A percentile compares a stretch with the other conserved stretches of the same genome.
Conservation (phyloP, 2,888 invertebrate species). For the Caenorhabditis sp. region DNA sequence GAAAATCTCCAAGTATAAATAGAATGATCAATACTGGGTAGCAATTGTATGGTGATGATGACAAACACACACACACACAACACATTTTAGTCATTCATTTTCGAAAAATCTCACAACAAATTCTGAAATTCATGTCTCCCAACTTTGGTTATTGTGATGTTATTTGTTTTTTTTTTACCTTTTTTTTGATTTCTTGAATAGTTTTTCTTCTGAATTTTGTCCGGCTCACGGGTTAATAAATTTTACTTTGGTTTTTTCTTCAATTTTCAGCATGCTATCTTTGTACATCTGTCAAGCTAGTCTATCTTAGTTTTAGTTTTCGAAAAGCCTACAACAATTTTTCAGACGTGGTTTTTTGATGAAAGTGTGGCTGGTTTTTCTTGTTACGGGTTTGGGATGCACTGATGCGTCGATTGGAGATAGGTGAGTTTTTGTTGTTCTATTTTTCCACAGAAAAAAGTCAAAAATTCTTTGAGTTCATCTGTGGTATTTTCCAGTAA, state of each 20-base stretch:
- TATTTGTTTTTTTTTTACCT: not conserved
- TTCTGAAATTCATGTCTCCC: not conserved
- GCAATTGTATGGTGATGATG: no score
- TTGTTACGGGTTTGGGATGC: not conserved
- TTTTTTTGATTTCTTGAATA: not conserved
- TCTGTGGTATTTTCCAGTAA: no score
- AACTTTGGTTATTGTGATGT: not conserved
- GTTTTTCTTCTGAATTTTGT: not conserved
- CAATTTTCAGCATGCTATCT: not conserved
- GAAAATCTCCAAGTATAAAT: constrained; percentile 34
- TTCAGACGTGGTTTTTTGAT: not conserved
- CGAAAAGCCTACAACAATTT: not conserved
- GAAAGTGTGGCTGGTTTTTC: not conserved
- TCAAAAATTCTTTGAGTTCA: no score
- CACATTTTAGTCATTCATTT: not conserved
- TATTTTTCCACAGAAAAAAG: no score
- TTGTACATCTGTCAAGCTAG: not conserved
- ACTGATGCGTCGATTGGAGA: not conserved
- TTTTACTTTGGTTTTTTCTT: not conserved
- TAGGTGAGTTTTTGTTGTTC: not conserved
- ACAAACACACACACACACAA: no score
- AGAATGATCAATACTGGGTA: not conserved
- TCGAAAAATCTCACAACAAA: not conserved
- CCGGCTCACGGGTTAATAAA: not conserved
- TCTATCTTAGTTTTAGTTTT: not conserved